Base-by-base conservation (phyloP, 2,113 vertebrate genomes). In the Macroglossus sobrinus region DNA sequence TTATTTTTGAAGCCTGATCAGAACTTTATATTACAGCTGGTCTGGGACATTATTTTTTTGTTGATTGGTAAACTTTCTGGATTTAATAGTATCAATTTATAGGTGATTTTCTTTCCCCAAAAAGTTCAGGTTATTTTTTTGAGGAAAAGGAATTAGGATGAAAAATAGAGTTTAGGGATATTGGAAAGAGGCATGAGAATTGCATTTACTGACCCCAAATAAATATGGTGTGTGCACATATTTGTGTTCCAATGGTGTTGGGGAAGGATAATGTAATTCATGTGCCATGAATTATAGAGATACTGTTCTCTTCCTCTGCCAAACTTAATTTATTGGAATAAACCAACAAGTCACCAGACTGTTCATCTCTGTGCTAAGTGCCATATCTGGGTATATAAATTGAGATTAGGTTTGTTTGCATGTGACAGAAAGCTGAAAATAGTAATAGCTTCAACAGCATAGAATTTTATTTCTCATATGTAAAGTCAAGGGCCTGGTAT, bases 131-230 rank as follows among this genome's bases (percentile, higher is more conserved):
- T 63, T 97, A 59, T 35, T 40, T 96, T n/a, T 92, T 47, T 82
- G 55, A 86, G 69, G 47, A 40, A 6, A 74, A 57, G 3, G 8
- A 19, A 84, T 92, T 75, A 89, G 26, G 26, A 84, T 89, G 28
- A 69, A 96, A 96, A 59, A n/a, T 59, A 55, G 47, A 91, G 10
- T 84, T 78, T 80, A 84, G 71, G 55, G 45, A 96, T 93, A 76
- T 71, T 30, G 79, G 55, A 33, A 18, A 93, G 78, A 74, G 18
- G 28, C 82, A 72, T 64, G 30, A 61, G 57, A 82, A 74, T 74
- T 80, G 14, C 11, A 63, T 66, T 72, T 24, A 50, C 3, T 93
- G 45, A 82, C 45, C 13, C 38, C 47, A 82, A 45, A 30, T 86
- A 79, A 86, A 59, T 69, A n/a, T 12, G 28, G 13, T 84, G 15